Evolutionary conservation across 2,888 invertebrate genomes (phyloP).

Genomic region (Drosophila subsilvestris): DNA sequence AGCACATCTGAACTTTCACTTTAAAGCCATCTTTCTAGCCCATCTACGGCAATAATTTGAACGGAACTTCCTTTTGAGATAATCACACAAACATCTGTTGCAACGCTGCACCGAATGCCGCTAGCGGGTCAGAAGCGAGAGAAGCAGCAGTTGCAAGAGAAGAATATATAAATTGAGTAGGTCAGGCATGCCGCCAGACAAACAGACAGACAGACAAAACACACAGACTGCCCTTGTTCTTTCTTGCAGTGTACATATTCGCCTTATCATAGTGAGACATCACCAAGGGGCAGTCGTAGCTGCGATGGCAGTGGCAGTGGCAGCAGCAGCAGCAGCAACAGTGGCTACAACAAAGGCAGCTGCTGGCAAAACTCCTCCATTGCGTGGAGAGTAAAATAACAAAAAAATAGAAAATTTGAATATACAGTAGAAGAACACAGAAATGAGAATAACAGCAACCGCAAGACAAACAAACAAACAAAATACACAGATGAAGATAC

Average conservation of each 20-base stretch:
- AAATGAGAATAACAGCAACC: conserved; percentile 50
- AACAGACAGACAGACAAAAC: not conserved
- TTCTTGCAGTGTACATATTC: conserved; percentile 58
- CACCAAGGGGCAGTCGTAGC: not conserved
- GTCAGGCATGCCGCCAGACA: conserved; percentile 31
- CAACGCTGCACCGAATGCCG: not conserved
- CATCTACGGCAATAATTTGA: not conserved
- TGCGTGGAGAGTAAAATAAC: conserved; percentile 17
- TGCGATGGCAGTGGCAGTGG: too few relatives aligned
- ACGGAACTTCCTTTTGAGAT: not conserved
- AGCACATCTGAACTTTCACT: not conserved
- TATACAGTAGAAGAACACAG: conserved; percentile 45
- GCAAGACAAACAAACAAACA: conserved; percentile 60
- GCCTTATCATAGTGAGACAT: conserved; percentile 41
- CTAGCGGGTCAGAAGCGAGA: not conserved
- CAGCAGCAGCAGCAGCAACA: not conserved
- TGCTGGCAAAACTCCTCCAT: conserved; percentile 48
- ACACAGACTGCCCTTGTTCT: conserved; percentile 20
- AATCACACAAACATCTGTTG: not conserved
- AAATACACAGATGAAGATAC: conserved; percentile 37
- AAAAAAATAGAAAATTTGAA: conserved; percentile 53
- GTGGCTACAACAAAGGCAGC: conserved; percentile 35
- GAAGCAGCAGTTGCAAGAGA: conserved; percentile 1
- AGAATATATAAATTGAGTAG: conserved; percentile 41
- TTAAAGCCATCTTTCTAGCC: not conserved